Evolutionary conservation across 2,888 invertebrate species (phyloP).

Genomic region (Lingula anatina): DNA sequence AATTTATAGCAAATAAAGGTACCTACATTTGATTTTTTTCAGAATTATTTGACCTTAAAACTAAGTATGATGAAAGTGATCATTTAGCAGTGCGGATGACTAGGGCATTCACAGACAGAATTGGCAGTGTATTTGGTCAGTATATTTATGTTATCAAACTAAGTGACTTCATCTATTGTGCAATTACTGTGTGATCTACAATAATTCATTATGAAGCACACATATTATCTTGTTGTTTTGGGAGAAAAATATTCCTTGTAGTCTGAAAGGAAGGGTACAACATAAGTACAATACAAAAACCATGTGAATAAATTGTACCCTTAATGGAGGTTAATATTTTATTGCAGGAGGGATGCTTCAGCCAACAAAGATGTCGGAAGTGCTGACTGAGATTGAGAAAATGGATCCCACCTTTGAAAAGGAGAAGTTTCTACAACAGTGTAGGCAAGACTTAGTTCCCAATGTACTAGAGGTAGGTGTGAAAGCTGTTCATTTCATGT

Average conservation of each 20-base stretch:
- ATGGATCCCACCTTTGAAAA: conserved; percentile 92
- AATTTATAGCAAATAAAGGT: not conserved
- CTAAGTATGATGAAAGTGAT: conserved; percentile 96
- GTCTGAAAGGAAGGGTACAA: too few relatives aligned
- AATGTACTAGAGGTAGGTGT: conserved; percentile 84
- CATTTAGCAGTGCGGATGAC: conserved; percentile 88
- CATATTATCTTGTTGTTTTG: too few relatives aligned
- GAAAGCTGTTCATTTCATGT: too few relatives aligned
- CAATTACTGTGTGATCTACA: too few relatives aligned
- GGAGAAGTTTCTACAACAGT: conserved; percentile 80
- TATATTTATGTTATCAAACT: too few relatives aligned
- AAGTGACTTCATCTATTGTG: too few relatives aligned
- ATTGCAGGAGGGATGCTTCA: conserved; percentile 53
- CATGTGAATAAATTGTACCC: too few relatives aligned
- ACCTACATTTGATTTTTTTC: conserved; percentile 15
- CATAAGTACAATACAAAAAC: too few relatives aligned
- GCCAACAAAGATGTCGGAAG: conserved; percentile 93
- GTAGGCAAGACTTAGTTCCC: conserved; percentile 94
- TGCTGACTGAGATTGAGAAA: conserved; percentile 94
- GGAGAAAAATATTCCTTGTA: too few relatives aligned
- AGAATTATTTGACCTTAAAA: conserved; percentile 92
- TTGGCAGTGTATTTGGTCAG: conserved; percentile 55
- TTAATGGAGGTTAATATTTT: conserved; percentile 10
- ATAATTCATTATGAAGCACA: too few relatives aligned
- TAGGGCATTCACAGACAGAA: conserved; percentile 85